Evolutionary conservation across 2,113 vertebrate genomes (phyloP).

Genomic region (Poeciliopsis occidentalis): DNA sequence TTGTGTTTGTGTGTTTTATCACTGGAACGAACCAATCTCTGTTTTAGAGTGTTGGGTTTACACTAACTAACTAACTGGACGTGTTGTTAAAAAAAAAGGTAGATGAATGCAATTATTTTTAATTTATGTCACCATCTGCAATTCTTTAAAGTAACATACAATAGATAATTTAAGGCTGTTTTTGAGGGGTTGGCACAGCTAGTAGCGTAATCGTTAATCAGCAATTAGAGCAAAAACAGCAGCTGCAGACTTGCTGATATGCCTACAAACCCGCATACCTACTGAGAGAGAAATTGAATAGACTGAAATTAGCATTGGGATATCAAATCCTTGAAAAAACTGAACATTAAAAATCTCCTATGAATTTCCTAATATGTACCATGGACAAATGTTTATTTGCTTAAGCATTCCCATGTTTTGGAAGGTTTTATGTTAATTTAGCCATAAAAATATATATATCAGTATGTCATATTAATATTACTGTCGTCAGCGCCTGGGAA

Average conservation of each 20-base stretch:
- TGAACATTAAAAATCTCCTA: not conserved
- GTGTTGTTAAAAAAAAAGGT: not conserved
- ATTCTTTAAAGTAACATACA: not conserved
- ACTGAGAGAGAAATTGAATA: not conserved
- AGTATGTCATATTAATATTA: not conserved
- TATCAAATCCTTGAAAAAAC: not conserved
- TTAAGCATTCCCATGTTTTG: not conserved
- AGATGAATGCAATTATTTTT: not conserved
- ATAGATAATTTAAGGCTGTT: not conserved
- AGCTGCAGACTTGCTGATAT: not conserved
- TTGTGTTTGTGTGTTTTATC: not conserved
- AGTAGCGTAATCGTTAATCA: not conserved
- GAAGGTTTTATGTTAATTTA: not conserved
- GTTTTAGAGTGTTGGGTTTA: not conserved
- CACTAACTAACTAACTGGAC: not conserved
- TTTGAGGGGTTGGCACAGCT: not conserved
- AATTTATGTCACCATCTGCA: not conserved
- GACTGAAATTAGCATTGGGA: not conserved
- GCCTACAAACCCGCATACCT: not conserved
- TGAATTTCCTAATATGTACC: not conserved
- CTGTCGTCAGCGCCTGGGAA: not conserved
- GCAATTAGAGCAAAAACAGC: not conserved
- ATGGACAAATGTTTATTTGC: not conserved
- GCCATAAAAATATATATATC: not conserved
- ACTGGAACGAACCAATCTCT: not conserved